Base-by-base conservation (phyloP, 2,797 vertebrate genomes). In the Sebastes oblongus region DNA sequence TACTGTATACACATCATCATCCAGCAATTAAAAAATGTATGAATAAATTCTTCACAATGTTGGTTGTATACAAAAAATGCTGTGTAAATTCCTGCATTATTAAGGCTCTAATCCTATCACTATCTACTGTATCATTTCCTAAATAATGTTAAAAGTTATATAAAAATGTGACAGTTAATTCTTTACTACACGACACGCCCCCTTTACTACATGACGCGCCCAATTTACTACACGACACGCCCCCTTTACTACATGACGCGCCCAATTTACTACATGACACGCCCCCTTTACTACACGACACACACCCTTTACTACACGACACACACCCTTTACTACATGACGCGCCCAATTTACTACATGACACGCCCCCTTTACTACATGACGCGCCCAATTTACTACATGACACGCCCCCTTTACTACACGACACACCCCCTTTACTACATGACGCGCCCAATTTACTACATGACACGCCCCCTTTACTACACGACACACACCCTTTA, bases 341-440 rank as follows among this genome's bases (percentile, higher is more conserved):
- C 30, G 8, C 30, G 30, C 30, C 30, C 30, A 0, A 0, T 32
- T 10, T 9, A 32, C 32, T 9, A 9, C 10, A 36, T 0, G 1
- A 0, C 34, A 4, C 34, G 2, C 12, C 6, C 10, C 0, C 12
- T 39, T 42, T 42, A 42, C 39, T 42, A 42, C 13, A 42, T 0
- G 10, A 2, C 39, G 14, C 2, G 13, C 5, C 39, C 39, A 0
- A 0, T 36, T 36, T 39, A 39, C 36, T 13, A 39, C 36, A 39
- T 0, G 36, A 0, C 36, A 39, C 2, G 0, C 39, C 39, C 13
- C 0, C 1, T 42, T 2, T 5, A 39, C 11, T 36, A 36, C 9
- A 34, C 0, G 3, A 11, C 34, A 34, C 34, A 9, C 10, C 34
- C 34, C 0, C 0, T 34, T 11, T 11, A 34, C 34, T 4, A 11